phyloP scores from a whole-genome alignment of 2,888 invertebrate genomes.

The Chymomyza fuscimana region DNA sequence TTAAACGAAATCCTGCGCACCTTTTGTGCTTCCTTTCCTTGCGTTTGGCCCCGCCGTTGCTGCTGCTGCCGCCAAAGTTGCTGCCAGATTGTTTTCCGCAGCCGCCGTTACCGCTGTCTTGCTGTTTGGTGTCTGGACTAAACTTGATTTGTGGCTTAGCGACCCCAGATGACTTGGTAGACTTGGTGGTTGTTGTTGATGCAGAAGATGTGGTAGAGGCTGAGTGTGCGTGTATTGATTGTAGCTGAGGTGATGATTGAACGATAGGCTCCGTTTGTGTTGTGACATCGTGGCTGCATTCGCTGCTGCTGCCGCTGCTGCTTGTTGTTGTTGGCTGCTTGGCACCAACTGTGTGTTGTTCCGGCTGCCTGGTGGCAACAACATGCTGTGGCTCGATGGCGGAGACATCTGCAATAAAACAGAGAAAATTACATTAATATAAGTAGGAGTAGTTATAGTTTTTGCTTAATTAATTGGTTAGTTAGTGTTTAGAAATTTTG shows the following conservation, averaged over 20 bases:
- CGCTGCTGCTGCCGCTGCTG: constrained; percentile 48
- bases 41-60: constrained; percentile 81
- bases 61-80: constrained; percentile 67
- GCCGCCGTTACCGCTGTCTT: constrained; percentile 79
- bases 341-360: constrained; percentile 58
- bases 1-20: constrained; percentile 66
- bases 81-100: constrained; percentile 81
- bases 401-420: constrained; percentile 83
- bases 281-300: constrained; percentile 80
- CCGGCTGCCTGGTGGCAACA: constrained; percentile 67
- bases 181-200: constrained; percentile 81
- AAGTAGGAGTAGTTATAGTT: background rate
- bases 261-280: constrained; percentile 86
- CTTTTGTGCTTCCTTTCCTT: constrained; percentile 82
- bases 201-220: constrained; percentile 82
- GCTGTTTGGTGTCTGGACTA: constrained; percentile 81
- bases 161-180: constrained; percentile 82
- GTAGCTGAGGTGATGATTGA: constrained; percentile 86
- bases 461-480: background rate
- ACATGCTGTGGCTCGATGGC: constrained; percentile 77
- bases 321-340: constrained; percentile 37
- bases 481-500: constrained; percentile 5
- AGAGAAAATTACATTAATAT: constrained; percentile 15
- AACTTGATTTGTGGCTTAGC: constrained; percentile 79
- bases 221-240: constrained; percentile 82